Evolutionary conservation across 35 echinoderm and acorn worm genomes (phyloP).

Genomic region (Lytechinus variegatus): DNA sequence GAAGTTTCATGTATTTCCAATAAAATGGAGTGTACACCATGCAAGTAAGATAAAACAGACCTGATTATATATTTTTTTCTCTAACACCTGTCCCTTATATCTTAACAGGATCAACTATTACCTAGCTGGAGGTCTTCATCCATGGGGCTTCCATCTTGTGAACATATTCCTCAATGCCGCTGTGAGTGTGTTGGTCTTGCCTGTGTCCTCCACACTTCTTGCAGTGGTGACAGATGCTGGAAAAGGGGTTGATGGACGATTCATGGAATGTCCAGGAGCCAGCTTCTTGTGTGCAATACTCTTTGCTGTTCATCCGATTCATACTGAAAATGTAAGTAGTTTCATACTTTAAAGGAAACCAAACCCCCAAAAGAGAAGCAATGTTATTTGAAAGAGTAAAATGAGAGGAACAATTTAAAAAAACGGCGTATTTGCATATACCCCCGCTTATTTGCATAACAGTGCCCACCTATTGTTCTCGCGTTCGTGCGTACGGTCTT

Average conservation of each 20-base stretch:
- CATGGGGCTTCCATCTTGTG: conserved; percentile 78
- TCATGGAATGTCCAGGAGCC: conserved; percentile 52
- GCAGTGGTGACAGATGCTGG: not conserved
- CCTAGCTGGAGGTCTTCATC: conserved; percentile 79
- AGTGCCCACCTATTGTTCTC: too few relatives aligned
- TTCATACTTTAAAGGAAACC: too few relatives aligned
- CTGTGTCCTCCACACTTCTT: conserved; percentile 71
- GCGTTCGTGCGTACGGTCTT: too few relatives aligned
- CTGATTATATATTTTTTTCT: too few relatives aligned
- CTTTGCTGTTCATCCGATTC: conserved; percentile 94
- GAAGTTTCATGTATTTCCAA: too few relatives aligned
- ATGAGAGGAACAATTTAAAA: too few relatives aligned
- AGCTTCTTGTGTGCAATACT: conserved; percentile 82
- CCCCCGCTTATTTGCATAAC: too few relatives aligned
- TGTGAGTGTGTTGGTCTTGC: conserved; percentile 67
- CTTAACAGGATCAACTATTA: conserved; percentile 77
- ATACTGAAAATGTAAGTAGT: conserved; percentile 96
- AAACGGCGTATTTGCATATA: too few relatives aligned
- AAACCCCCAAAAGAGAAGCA: too few relatives aligned
- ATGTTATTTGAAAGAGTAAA: too few relatives aligned
- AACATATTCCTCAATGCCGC: conserved; percentile 85
- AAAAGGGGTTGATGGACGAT: not conserved
- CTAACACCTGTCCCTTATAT: conserved; percentile 26
- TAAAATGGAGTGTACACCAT: too few relatives aligned
- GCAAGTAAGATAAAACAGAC: too few relatives aligned